Evolutionary conservation across 1,140 invertebrate genomes (phyloP), one percentile per base, ranked within the genome.

Genomic region (Holotrichia oblita): DNA sequence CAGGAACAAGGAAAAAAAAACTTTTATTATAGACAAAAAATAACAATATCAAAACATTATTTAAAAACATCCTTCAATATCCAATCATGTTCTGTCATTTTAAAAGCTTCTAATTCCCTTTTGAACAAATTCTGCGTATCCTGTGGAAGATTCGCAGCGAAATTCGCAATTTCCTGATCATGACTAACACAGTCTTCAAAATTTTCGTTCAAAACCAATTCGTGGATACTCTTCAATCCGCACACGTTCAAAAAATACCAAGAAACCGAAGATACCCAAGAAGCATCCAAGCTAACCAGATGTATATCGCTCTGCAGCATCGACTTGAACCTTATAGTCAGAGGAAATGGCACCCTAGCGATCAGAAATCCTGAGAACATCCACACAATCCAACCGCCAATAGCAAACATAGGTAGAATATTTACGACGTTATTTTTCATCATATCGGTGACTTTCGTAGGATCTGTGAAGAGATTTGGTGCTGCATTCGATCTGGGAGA

Each of bases 161-260:
- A 12, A 55, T 41, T 22, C 6, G 40, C 7, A 6, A 76, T 76
- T 27, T 76, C 14, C 42, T 76, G 40, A 27, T 76, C n/a, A 10
- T 48, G 17, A 17, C 8, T 42, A 12, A 12, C 42, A 14, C 7
- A 3, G 14, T 48, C 42, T 0, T 17, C 20, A 55, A 44, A n/a
- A 14, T 55, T 55, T 14, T 76, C 40, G 14, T 40, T 40, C 20
- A 99, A 90, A 14, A 99, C 97, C 22, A 99, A 89, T 2, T 96
- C 95, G 86, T 99, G 99, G 85, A 99, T 98, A 78, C 96, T 98
- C 64, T 98, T 90, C 14, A 99, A 89, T 73, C 98, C 98, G 90
- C 99, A 99, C 0, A 99, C 97, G 88, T 99, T 99, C 0, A 99
- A 91, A 86, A 99, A 99, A 89, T 99, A 99, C 98, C 98, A 99